A percentile compares a stretch with the other conserved stretches of the same genome.
Evolutionary conservation across 2,888 invertebrate genomes (phyloP).

Genomic region (Ophioninae sp.): DNA sequence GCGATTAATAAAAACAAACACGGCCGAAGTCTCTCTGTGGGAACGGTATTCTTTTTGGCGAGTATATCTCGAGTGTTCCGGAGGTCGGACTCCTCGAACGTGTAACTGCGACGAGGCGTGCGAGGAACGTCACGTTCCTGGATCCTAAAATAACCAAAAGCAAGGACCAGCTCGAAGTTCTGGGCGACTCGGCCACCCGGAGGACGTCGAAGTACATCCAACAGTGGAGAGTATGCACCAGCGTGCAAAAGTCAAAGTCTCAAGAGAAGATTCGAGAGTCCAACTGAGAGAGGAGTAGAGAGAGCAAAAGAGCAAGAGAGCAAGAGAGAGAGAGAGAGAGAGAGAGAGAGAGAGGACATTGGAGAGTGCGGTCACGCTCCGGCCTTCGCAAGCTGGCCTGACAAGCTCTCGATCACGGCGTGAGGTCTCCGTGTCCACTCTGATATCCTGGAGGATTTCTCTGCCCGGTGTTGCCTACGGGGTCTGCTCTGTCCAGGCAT

Average conservation of each 20-base stretch:
- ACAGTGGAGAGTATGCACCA: slow-evolving; percentile 27
- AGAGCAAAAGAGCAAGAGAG: no score
- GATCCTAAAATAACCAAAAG: slow-evolving; percentile 73
- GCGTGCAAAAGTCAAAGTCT: slow-evolving; percentile 55
- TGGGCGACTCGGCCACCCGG: slow-evolving; percentile 52
- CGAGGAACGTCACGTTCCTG: slow-evolving; percentile 64
- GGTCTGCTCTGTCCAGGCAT: slow-evolving; percentile 60
- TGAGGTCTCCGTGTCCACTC: slow-evolving; percentile 70
- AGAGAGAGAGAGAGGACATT: slow-evolving; percentile 56
- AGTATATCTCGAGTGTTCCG: slow-evolving; percentile 58
- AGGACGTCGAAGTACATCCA: slow-evolving; percentile 48
- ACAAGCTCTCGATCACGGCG: slow-evolving; percentile 75
- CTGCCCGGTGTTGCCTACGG: slow-evolving; percentile 53
- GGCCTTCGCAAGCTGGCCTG: slow-evolving; percentile 67
- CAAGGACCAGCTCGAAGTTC: slow-evolving; percentile 40
- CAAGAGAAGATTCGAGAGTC: slow-evolving; percentile 53
- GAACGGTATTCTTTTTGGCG: slow-evolving; percentile 18
- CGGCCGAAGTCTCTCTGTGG: slow-evolving; percentile 43
- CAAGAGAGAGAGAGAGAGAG: slow-evolving; percentile 63
- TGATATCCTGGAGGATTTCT: slow-evolving; percentile 72
- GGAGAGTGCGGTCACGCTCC: slow-evolving; percentile 70
- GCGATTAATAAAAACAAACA: slow-evolving; percentile 74
- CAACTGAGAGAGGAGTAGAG: no score
- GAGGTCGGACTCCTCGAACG: slow-evolving; percentile 31
- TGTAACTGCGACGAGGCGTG: slow-evolving; percentile 3